Percentiles rank a stretch among this genome's conserved stretches.
These are phyloP conservation scores for Pelochelys cantorii DNA, from an alignment of 2,797 vertebrate genomes.

Conservation along the genomic window DNA sequence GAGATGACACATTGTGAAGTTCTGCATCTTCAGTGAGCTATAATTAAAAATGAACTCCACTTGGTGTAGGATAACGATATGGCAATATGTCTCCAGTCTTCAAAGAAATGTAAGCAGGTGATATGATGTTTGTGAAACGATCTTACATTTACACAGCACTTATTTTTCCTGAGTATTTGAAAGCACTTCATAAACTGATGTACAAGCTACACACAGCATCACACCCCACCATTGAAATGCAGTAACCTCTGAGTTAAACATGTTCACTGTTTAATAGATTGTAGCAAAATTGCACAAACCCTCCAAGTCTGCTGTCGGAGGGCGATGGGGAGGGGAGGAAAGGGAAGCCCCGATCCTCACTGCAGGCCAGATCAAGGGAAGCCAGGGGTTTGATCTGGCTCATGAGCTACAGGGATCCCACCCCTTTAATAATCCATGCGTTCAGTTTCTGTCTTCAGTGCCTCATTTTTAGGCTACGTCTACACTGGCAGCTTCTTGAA, in stretches of 20 bases:
- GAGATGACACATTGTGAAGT: background rate
- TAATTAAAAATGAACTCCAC: slow-evolving; percentile 65
- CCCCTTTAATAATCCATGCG: background rate
- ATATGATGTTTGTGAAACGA: slow-evolving; percentile 59
- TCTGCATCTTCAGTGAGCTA: slow-evolving; percentile 28
- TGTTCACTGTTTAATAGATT: background rate
- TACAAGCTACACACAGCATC: background rate
- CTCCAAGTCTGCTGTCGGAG: background rate
- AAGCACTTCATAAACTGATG: background rate
- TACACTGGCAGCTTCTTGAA: too few species aligned
- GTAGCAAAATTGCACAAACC: background rate
- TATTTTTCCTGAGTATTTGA: slow-evolving; percentile 22
- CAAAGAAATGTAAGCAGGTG: slow-evolving; percentile 37
- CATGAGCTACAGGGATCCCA: background rate
- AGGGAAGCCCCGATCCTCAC: too few species aligned
- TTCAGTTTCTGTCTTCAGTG: background rate
- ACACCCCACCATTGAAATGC: fast-evolving
- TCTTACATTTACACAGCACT: slow-evolving; percentile 35
- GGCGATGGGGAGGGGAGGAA: too few species aligned
- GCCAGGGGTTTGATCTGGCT: too few species aligned
- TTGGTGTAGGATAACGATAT: slow-evolving; percentile 50
- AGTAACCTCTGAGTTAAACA: background rate
- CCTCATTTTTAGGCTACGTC: too few species aligned
- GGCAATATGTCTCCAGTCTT: slow-evolving; percentile 43
- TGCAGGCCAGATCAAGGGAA: too few species aligned